Base-by-base conservation (phyloP, 2,113 vertebrate genomes). In the Cebidichthys violaceus region DNA sequence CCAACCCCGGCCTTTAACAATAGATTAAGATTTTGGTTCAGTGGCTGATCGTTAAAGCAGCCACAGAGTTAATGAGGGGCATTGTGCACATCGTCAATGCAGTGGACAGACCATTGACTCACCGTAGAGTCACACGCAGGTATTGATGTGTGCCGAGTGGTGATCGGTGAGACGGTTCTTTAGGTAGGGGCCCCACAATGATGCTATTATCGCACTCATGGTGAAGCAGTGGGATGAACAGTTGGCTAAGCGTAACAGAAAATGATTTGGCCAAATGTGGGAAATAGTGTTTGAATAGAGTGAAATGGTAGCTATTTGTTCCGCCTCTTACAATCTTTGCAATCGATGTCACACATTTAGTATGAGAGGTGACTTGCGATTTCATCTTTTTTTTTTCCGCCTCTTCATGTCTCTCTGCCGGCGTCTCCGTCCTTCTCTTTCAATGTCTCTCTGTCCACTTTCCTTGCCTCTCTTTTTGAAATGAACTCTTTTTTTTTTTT, bases 401-500 rank as follows among this genome's bases (percentile, higher is more conserved):
- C 57, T 60, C 6, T 70, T 20, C 59, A 43, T 22, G 2, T 50
- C 9, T 75, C 81, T 82, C 57, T 84, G 59, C 81, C 59, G 41
- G 66, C 39, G 9, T 67, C 69, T 74, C 29, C 31, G 10, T 47
- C 64, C 54, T 43, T 43, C 54, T 45, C 31, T 76, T 50, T 69
- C 41, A 59, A 24, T 62, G 65, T 82, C 71, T 83, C 69, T 29
- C 76, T 64, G 72, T 82, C 79, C 50, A 62, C 81, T 13, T 62
- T 83, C 22, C 81, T 62, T 59, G 76, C 82, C 70, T 87, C 52
- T 85, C 55, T 69, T 85, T 86, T 85, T 82, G 11, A 91, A 90
- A 87, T 85, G 18, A 90, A 67, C 89, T 31, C 33, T 75, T 85
- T 88, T 76, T 88, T 81, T 33, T 33, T 33, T 31, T 33, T 70